Evolutionary conservation across 2,797 vertebrate genomes (phyloP).

Genomic region (Pampus argenteus): DNA sequence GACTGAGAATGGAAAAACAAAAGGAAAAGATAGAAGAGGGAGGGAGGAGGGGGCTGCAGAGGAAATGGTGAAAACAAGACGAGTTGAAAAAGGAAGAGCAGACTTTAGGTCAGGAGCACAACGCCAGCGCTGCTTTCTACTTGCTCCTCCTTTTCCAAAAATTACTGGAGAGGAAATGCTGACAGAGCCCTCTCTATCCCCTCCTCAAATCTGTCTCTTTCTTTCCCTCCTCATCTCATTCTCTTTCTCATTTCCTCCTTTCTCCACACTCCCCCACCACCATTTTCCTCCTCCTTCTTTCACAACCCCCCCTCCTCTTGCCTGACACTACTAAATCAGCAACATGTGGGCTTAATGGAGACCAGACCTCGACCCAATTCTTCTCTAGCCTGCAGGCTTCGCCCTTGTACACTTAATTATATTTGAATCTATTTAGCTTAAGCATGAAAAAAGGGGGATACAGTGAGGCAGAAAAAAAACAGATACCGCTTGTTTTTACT

Average conservation of each 20-base stretch:
- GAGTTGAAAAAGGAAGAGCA: slow-evolving; percentile 50
- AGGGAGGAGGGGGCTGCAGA: slow-evolving; percentile 20
- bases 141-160: slow-evolving; percentile 55
- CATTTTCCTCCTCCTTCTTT: slow-evolving; percentile 32
- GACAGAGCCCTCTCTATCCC: slow-evolving; percentile 45
- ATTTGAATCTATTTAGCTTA: slow-evolving; percentile 24
- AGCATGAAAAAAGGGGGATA: slow-evolving; percentile 12
- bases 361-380: slow-evolving; percentile 74
- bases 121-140: slow-evolving; percentile 75
- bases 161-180: slow-evolving; percentile 68
- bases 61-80: slow-evolving; percentile 55
- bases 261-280: slow-evolving; percentile 37
- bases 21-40: neutral
- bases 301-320: slow-evolving; percentile 36
- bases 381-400: slow-evolving; percentile 53
- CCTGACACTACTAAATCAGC: slow-evolving; percentile 79
- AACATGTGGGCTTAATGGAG: slow-evolving; percentile 83
- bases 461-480: slow-evolving; percentile 10
- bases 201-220: slow-evolving; percentile 30
- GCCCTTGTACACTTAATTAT: slow-evolving; percentile 45
- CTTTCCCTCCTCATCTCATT: slow-evolving; percentile 37
- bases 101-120: slow-evolving; percentile 77
- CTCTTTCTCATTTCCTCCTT: slow-evolving; percentile 47
- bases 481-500: slow-evolving; percentile 15
- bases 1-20: neutral